A percentile compares a stretch with the other conserved stretches of the same genome.
Conservation (phyloP, 1,140 invertebrate genomes). For the Bradysia coprophila region DNA sequence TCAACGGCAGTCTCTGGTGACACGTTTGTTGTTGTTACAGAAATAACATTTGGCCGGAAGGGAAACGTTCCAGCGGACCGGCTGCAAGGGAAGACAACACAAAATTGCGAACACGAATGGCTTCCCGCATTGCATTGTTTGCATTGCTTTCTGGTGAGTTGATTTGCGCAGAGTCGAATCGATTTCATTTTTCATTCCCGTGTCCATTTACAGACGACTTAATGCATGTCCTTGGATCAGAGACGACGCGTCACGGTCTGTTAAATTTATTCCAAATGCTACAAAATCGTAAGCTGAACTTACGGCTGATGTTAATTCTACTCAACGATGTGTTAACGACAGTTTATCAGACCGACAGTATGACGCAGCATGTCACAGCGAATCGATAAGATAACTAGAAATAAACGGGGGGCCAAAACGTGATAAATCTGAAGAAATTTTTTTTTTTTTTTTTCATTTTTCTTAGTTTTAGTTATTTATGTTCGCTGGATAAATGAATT, state of each 20-base stretch:
- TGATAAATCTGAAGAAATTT: neutral
- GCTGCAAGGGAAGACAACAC: constrained; percentile 44
- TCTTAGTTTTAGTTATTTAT: neutral
- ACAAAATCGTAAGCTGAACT: constrained; percentile 70
- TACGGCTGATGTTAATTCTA: constrained; percentile 69
- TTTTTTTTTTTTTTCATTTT: neutral
- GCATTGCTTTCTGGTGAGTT: constrained; percentile 2
- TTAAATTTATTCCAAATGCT: constrained; percentile 77
- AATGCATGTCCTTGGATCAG: constrained; percentile 77
- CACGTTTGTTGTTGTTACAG: constrained; percentile 24
- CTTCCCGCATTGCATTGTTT: constrained; percentile 55
- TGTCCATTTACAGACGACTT: constrained; percentile 49
- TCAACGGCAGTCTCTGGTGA: neutral
- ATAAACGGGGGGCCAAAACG: neutral
- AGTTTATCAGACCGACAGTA: constrained; percentile 55
- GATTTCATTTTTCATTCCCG: neutral
- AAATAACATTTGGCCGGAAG: constrained; percentile 63
- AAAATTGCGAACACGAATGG: constrained; percentile 61
- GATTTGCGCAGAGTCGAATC: too few relatives aligned
- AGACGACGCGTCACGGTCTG: constrained; percentile 72
- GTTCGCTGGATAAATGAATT: neutral
- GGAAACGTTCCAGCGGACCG: constrained; percentile 35
- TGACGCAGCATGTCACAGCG: constrained; percentile 29
- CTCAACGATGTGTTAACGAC: constrained; percentile 61
- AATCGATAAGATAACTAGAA: neutral